A percentile compares a stretch with the other conserved stretches of the same genome.
phyloP scores from a whole-genome alignment of 2,113 vertebrate genomes.

The Myotis brandtii region DNA sequence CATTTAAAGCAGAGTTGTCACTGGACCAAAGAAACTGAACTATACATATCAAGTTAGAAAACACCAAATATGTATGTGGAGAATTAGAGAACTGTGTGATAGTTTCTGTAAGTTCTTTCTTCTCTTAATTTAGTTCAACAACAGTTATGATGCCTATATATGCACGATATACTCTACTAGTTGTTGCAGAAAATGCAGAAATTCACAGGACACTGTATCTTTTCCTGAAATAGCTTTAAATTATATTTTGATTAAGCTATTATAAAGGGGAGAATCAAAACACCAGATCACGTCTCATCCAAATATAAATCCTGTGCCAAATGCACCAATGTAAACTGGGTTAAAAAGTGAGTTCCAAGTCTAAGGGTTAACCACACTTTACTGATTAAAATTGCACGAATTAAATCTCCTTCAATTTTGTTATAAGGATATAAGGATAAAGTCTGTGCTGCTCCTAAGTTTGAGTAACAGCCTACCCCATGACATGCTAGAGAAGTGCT shows the following conservation, averaged over 20 bases:
- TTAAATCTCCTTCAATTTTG: constrained; percentile 4
- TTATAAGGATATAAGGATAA: background rate
- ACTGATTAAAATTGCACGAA: background rate
- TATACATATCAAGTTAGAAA: background rate
- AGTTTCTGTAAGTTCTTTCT: background rate
- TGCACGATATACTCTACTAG: background rate
- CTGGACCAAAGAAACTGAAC: background rate
- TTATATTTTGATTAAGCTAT: constrained; percentile 12
- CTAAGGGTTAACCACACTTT: background rate
- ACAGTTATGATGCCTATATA: background rate
- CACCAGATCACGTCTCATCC: background rate
- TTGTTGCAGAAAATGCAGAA: background rate
- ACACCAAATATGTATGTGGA: background rate
- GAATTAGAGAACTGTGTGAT: background rate
- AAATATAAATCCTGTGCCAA: background rate
- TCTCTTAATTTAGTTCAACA: background rate
- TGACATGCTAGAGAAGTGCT: background rate
- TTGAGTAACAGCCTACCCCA: background rate
- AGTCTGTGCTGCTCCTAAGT: background rate
- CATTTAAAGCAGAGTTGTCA: constrained; percentile 28
- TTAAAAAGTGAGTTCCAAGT: background rate
- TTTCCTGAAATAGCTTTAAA: constrained; percentile 14
- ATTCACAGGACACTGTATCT: background rate
- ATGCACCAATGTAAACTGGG: background rate
- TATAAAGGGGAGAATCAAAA: constrained; percentile 1